These are phyloP conservation scores for Ditylenchus weischeri DNA, from an alignment of 2,888 invertebrate species.

Conservation along the genomic window DNA sequence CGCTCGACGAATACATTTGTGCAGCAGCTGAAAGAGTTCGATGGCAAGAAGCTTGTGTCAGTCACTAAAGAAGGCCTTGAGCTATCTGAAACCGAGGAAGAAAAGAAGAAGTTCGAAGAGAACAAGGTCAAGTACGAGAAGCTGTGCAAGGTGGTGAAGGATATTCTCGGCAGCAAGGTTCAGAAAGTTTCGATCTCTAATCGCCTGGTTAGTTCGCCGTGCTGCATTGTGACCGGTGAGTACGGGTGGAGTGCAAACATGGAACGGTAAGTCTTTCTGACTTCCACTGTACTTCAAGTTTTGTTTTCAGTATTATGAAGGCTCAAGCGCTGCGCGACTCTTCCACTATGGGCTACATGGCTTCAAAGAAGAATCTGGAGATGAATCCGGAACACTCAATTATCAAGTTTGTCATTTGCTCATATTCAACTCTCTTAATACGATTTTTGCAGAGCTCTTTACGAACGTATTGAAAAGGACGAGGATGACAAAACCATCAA, in stretches of 20 bases:
- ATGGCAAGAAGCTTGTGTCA: conserved; percentile 89
- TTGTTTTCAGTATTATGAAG: conserved; percentile 77
- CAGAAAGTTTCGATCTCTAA: conserved; percentile 91
- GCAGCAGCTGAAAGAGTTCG: conserved; percentile 95
- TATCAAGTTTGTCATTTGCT: conserved; percentile 72
- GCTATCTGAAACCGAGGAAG: conserved; percentile 89
- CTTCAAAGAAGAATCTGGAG: conserved; percentile 96
- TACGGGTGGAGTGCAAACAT: conserved; percentile 99
- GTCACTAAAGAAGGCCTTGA: conserved; percentile 97
- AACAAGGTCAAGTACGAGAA: conserved; percentile 74
- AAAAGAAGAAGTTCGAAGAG: too few relatives aligned
- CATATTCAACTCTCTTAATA: background rate
- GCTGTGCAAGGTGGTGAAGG: conserved; percentile 76
- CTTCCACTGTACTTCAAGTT: too few relatives aligned
- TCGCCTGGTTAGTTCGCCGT: conserved; percentile 91
- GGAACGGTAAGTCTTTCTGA: conserved; percentile 70
- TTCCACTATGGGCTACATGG: conserved; percentile 99
- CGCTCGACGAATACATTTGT: conserved; percentile 98
- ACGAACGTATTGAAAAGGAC: conserved; percentile 81
- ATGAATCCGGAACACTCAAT: conserved; percentile 95
- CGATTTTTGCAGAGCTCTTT: conserved; percentile 41
- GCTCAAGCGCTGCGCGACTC: conserved; percentile 94
- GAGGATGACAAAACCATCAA: conserved; percentile 96
- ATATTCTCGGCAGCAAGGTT: conserved; percentile 82
- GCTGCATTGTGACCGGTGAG: conserved; percentile 97